These are phyloP conservation scores for Spodoptera littoralis DNA, from an alignment of 2,888 invertebrate genomes.

Conservation along the genomic window DNA sequence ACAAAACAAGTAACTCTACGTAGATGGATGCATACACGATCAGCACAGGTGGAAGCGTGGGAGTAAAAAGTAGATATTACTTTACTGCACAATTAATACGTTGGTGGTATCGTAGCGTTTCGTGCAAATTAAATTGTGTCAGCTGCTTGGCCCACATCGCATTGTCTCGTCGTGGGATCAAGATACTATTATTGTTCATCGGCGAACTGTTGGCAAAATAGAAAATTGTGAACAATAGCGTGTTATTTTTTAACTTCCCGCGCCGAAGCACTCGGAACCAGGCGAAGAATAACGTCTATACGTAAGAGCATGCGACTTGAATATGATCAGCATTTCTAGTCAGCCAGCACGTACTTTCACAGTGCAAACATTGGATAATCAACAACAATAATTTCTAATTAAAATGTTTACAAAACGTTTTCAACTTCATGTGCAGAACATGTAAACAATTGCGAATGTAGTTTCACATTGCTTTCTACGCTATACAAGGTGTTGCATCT, in stretches of 20 bases:
- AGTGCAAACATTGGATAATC: slow-evolving; percentile 32
- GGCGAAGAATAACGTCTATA: slow-evolving; percentile 45
- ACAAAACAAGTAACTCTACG: slow-evolving; percentile 37
- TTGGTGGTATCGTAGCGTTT: slow-evolving; percentile 62
- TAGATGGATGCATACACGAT: slow-evolving; percentile 52
- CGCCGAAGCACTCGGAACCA: slow-evolving; percentile 58
- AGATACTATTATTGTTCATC: slow-evolving; percentile 81
- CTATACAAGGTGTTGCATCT: slow-evolving; percentile 42
- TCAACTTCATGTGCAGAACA: slow-evolving; percentile 38
- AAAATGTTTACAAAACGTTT: slow-evolving; percentile 49
- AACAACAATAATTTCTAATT: slow-evolving; percentile 54
- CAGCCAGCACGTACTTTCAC: slow-evolving; percentile 54
- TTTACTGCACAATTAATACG: slow-evolving; percentile 70
- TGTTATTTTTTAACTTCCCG: slow-evolving; percentile 77
- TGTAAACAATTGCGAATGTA: slow-evolving; percentile 65
- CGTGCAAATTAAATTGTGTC: slow-evolving; percentile 86
- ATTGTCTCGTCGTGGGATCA: slow-evolving; percentile 85
- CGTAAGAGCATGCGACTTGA: slow-evolving; percentile 53
- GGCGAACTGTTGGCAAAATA: slow-evolving; percentile 80
- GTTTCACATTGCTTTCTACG: slow-evolving; percentile 68
- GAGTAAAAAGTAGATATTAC: slow-evolving; percentile 71
- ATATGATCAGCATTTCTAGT: slow-evolving; percentile 46
- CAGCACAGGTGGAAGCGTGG: slow-evolving; percentile 75
- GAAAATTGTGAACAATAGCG: slow-evolving; percentile 82
- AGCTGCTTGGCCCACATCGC: slow-evolving; percentile 85